Conservation (phyloP, 2,888 invertebrate species). For the Prionchulus punctatus region DNA sequence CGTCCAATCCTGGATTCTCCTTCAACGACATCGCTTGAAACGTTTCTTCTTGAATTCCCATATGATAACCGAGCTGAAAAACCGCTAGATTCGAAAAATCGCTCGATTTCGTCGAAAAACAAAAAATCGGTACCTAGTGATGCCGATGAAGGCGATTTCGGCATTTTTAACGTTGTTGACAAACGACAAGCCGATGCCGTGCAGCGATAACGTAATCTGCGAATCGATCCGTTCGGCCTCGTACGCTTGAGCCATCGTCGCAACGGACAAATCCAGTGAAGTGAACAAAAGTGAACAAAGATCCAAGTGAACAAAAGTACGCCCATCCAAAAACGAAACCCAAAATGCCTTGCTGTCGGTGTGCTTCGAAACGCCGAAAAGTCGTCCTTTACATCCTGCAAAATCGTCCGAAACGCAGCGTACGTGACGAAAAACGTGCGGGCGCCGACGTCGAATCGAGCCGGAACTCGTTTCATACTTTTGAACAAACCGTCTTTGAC, state of each 20-base stretch:
- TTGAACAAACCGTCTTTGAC: too few species aligned
- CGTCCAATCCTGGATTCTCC: slow-evolving; percentile 53
- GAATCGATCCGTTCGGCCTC: slow-evolving; percentile 55
- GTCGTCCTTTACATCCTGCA: too few species aligned
- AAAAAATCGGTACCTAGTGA: slow-evolving; percentile 20
- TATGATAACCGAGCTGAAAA: slow-evolving; percentile 63
- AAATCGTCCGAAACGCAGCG: too few species aligned
- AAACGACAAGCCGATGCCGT: slow-evolving; percentile 78
- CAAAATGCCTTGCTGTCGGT: too few species aligned
- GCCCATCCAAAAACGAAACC: slow-evolving; percentile 81
- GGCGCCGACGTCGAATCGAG: too few species aligned
- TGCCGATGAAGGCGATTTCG: slow-evolving; percentile 34
- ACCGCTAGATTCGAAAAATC: too few species aligned
- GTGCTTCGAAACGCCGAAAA: too few species aligned
- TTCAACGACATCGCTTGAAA: slow-evolving; percentile 55
- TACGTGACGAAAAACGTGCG: too few species aligned
- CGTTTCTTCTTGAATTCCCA: slow-evolving; percentile 80
- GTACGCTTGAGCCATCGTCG: slow-evolving; percentile 54
- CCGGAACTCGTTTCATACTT: too few species aligned
- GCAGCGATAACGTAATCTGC: slow-evolving; percentile 60
- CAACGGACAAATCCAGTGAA: slow-evolving; percentile 51
- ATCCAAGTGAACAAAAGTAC: slow-evolving; percentile 79
- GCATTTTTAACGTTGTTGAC: slow-evolving; percentile 54
- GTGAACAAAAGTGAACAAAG: slow-evolving; percentile 84
- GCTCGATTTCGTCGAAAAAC: too few species aligned